Base-by-base conservation (phyloP, 2,888 invertebrate species). In the Lochmaea crataegi region DNA sequence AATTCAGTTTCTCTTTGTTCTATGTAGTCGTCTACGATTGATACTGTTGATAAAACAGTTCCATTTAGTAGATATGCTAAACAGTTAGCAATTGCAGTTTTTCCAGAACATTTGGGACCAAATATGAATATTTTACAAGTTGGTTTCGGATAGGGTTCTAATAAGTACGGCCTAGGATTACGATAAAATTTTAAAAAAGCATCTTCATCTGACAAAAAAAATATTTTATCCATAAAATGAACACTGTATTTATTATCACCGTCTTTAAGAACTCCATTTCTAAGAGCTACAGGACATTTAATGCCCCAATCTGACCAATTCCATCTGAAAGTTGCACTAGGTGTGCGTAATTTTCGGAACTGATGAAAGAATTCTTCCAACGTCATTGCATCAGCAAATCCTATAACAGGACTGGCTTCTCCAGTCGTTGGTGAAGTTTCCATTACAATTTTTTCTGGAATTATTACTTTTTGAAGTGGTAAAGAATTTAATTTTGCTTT, bases 151-250 rank as follows among this genome's bases (percentile, higher is more conserved):
- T 88, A 89, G 53, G 89, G 86, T 7, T 90, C 83, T 73, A 90
- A 84, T 14, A 93, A 84, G 84, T 88, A 93, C 1, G 90, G 89
- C 18, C 91, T 86, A 9, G 93, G 93, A 84, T 93, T 92, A 80
- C 87, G 87, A 76, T 88, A 87, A 83, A 93, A 93, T 60, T 85
- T 83, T 63, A 88, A 81, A 81, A 89, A 87, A 45, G 89, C 87
- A 45, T 89, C 85, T 64, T 88, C 82, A 32, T 90, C 88, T 22
- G 90, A 88, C 63, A 92, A 82, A 64, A 92, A 87, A 82, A 89
- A 92, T 4, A 93, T 87, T 80, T 90, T 89, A 82, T 90, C 91
- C 82, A 91, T 88, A 79, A 92, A 91, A 48, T 87, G 86, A 1
- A 91, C 90, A 0, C 90, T 89, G 78, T 87, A 88, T 82, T 89